Base-by-base conservation (phyloP, 2,797 vertebrate species). In the Chelonia mydas region DNA sequence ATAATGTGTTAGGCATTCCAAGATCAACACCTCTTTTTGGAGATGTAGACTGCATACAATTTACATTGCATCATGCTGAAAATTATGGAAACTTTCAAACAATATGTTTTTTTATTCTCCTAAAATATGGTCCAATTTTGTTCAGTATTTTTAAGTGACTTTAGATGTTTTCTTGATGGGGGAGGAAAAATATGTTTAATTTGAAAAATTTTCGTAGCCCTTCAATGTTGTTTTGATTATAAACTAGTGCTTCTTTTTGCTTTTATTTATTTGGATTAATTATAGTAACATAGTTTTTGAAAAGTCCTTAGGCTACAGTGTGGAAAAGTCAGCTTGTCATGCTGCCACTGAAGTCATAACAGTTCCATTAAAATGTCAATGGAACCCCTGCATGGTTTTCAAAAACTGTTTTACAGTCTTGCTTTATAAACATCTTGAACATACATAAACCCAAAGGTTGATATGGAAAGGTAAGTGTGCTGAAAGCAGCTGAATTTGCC, bases 391-490 rank as follows among this genome's bases (percentile, higher is more conserved):
- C 93, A 90, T 81, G 33, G 89, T 89, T 94, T 97, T 96, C 83
- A 96, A 83, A 96, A 83, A 95, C 78, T 93, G 90, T 96, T 96
- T 97, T 93, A 97, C 92, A 86, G 93, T 95, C 95, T 93, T 89
- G 90, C 90, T 82, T 92, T 45, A 96, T 91, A 96, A 96, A 90
- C 81, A 95, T 83, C 95, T 90, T 95, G 93, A 93, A 92, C 84
- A 96, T 84, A 83, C 92, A 89, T 92, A 95, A 97, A 94, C 85
- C 92, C 87, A 90, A 88, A 93, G 90, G 88, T 95, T 95, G 77
- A 95, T 93, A 93, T 95, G 95, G 87, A 96, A 97, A 83, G 91
- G 89, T 96, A 95, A 96, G 93, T 93, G 96, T 91, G 74, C 37
- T 81, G n/a, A 92, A 90, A 88, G 95, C 94, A 83, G 91, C 61